Percentiles rank a stretch among this genome's conserved stretches.
Conservation (phyloP, 2,113 vertebrate genomes). For the Rhineura floridana region DNA sequence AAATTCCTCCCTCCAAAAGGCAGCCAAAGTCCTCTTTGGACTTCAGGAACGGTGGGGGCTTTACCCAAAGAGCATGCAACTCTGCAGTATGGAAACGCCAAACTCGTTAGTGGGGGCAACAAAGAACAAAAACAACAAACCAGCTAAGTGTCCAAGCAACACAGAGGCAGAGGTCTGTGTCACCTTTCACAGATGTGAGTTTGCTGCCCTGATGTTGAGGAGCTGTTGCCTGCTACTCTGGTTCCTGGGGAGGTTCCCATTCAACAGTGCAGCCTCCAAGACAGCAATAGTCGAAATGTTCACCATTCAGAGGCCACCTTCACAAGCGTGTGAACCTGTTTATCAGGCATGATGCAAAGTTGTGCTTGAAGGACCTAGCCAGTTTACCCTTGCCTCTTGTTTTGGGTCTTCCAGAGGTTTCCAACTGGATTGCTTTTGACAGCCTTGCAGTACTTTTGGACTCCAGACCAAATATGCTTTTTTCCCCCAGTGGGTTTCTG, state of each 20-base stretch:
- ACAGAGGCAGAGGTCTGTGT: neutral
- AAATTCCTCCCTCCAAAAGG: conserved; percentile 6
- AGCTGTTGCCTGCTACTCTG: conserved; percentile 16
- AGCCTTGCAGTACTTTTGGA: neutral
- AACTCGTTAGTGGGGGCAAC: fast-evolving
- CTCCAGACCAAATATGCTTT: neutral
- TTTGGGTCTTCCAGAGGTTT: conserved; percentile 11
- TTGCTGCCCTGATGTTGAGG: neutral
- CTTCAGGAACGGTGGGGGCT: conserved; percentile 14
- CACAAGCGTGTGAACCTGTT: too few relatives aligned
- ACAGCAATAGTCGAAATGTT: neutral
- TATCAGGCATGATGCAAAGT: too few relatives aligned
- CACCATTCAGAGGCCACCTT: neutral
- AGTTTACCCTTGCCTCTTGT: neutral
- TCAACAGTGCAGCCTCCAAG: neutral
- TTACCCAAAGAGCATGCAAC: neutral
- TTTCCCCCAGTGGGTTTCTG: neutral
- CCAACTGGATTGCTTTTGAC: neutral
- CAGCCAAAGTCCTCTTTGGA: neutral
- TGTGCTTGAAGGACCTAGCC: neutral
- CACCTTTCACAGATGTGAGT: neutral
- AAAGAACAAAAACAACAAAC: neutral
- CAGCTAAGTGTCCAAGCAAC: neutral
- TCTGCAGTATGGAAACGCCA: neutral
- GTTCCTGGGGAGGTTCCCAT: conserved; percentile 45